phyloP scores from a whole-genome alignment of 2,113 vertebrate genomes.

The Butorides virescens region DNA sequence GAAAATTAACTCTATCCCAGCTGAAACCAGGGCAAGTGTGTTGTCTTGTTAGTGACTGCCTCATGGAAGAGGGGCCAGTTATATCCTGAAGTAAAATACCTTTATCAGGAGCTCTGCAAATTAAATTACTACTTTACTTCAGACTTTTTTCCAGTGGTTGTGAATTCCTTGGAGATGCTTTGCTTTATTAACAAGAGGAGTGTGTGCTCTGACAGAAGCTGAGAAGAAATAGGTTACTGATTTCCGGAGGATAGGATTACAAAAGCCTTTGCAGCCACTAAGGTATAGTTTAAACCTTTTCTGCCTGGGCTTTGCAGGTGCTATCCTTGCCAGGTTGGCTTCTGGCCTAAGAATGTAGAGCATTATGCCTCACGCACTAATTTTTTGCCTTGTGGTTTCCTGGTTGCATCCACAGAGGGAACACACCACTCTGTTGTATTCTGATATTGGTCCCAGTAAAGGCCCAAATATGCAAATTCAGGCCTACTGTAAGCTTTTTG shows the following conservation, averaged over 20 bases:
- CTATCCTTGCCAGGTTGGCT: not conserved
- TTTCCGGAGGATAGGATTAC: not conserved
- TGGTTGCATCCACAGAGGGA: not conserved
- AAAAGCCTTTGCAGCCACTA: not conserved
- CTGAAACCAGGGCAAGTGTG: too few species aligned
- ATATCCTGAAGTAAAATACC: not conserved
- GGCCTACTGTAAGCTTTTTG: not conserved
- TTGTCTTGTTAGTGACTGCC: not conserved
- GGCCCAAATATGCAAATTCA: not conserved
- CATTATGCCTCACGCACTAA: not conserved
- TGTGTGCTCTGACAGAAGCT: not conserved
- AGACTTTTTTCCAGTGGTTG: not conserved
- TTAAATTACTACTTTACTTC: not conserved
- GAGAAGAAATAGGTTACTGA: not conserved
- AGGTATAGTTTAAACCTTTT: not conserved
- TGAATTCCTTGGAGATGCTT: slow-evolving; percentile 11
- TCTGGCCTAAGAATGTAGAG: not conserved
- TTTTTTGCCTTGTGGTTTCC: not conserved
- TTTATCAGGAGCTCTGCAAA: not conserved
- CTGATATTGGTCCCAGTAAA: not conserved
- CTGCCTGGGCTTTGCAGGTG: not conserved
- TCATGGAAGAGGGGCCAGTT: not conserved
- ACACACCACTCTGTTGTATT: not conserved
- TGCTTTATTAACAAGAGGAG: not conserved
- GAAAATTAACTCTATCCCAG: too few species aligned